phyloP scores from a whole-genome alignment of 2,888 invertebrate genomes.

The Agrochola macilenta region DNA sequence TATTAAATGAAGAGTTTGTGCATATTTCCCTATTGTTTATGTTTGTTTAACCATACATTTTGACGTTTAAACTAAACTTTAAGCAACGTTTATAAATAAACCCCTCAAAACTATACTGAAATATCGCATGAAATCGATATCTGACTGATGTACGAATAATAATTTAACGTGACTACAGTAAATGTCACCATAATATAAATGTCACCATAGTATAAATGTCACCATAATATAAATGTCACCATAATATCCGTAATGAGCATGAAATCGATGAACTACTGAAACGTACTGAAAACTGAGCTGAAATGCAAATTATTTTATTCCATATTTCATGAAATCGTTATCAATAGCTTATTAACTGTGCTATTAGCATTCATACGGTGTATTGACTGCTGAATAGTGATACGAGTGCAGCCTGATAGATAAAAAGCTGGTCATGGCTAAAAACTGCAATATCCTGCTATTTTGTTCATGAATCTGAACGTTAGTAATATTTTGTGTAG shows the following conservation, averaged over 20 bases:
- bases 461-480: background rate
- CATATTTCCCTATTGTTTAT: background rate
- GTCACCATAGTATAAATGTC: too few relatives aligned
- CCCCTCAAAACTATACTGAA: background rate
- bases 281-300: background rate
- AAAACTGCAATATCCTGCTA: background rate
- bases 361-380: background rate
- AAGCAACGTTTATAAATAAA: background rate
- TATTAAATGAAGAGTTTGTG: background rate
- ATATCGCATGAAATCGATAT: background rate
- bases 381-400: background rate
- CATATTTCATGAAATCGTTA: constrained; percentile 13
- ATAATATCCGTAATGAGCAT: constrained; percentile 7
- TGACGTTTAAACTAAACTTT: background rate
- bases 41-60: background rate
- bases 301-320: background rate
- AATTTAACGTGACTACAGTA: background rate
- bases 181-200: background rate
- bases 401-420: background rate
- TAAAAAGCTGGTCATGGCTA: background rate
- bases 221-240: background rate
- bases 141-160: constrained; percentile 2
- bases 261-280: constrained; percentile 19
- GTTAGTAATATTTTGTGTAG: background rate
- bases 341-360: background rate